Evolutionary conservation across 2,797 vertebrate species (phyloP).

Genomic region (Notoglanidium macrostoma): DNA sequence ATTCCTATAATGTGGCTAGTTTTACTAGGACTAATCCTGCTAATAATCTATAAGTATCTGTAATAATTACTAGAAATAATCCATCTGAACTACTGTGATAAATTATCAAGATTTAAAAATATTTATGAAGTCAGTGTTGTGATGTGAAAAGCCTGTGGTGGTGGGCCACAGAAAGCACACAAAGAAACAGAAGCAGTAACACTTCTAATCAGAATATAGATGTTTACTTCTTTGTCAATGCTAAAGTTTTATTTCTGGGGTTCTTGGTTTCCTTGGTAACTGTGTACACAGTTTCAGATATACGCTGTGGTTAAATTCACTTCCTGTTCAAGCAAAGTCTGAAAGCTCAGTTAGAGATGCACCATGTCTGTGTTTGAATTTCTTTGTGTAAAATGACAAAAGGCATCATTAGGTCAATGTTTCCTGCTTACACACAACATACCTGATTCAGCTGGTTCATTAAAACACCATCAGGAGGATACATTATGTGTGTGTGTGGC

Average conservation of each 20-base stretch:
- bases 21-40: background rate
- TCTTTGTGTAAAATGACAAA: background rate
- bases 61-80: too few relatives aligned
- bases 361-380: background rate
- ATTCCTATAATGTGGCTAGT: background rate
- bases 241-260: background rate
- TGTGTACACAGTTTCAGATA: constrained; percentile 15
- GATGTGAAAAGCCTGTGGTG: background rate
- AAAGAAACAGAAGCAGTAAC: background rate
- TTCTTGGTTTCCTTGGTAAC: constrained; percentile 44
- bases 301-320: constrained; percentile 51
- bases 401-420: background rate
- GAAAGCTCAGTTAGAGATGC: constrained; percentile 45
- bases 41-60: background rate
- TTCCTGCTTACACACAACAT: background rate
- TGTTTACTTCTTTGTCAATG: background rate
- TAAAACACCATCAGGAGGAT: background rate
- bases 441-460: background rate
- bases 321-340: constrained; percentile 57
- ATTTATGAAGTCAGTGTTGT: background rate
- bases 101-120: background rate
- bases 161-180: background rate
- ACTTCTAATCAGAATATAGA: background rate
- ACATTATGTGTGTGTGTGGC: too few relatives aligned
- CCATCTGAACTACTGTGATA: background rate